Evolutionary conservation across 2,888 invertebrate genomes (phyloP), one percentile per base, ranked within the genome.

Genomic region (Acleris cristana): DNA sequence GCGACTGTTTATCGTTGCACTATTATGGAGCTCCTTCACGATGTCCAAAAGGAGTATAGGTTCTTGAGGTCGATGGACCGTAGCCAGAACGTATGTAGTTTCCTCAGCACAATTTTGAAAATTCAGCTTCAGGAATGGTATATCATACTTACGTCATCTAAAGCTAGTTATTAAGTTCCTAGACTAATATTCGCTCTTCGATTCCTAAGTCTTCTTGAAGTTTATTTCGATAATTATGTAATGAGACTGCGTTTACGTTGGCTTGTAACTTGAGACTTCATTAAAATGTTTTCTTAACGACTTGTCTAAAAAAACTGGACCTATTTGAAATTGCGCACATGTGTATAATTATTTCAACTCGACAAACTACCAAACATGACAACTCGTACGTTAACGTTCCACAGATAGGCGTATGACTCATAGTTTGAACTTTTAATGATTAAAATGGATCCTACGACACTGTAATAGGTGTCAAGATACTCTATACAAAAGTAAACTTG

Each of bases 381-480:
- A 61, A 55, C 56, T 51, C 21, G n/a, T 61, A 64, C 55, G 60
- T 56, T 60, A 61, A 56, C 65, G 61, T 52, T 66, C 52, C 52
- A 19, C 45, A 57, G 56, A 61, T 61, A 61, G 56, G 40, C n/a
- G 51, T 51, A 40, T 65, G 51, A 66, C 51, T 66, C 66, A 66
- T 56, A 8, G 19, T n/a, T 30, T 21, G 34, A 21, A 8, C 30
- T 62, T 60, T 26, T 23, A 7, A 74, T 75, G 56, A 53, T 56
- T 65, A 77, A 72, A 76, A 72, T 81, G 70, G 76, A 79, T 81
- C 79, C 74, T 84, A 78, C 75, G 56, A 44, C 67, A 56, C 73
- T 63, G 68, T 34, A 63, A 71, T 73, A 78, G 72, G 74, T 63
- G 69, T 30, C 72, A 73, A 72, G 71, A 69, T 64, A 45, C 40